phyloP scores from a whole-genome alignment of 1,140 invertebrate genomes.

The Ceratina australensis region DNA sequence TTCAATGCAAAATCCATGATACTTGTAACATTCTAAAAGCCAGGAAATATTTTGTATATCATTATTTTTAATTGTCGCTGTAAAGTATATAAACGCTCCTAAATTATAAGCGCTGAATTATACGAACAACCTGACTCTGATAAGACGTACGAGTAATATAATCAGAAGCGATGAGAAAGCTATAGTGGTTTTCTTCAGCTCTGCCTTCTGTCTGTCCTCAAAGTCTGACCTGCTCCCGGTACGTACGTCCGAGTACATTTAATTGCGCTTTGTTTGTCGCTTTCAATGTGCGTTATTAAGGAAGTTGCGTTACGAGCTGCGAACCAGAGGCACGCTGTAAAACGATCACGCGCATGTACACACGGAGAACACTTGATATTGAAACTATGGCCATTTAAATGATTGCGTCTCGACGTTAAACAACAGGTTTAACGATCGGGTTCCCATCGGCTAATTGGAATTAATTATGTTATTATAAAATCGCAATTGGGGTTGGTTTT shows the following conservation, averaged over 20 bases:
- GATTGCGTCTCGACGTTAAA: background rate
- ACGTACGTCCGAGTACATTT: conserved; percentile 16
- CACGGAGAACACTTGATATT: conserved; percentile 10
- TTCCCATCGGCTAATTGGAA: background rate
- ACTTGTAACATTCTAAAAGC: background rate
- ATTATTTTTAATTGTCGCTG: too few species aligned
- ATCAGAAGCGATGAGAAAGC: background rate
- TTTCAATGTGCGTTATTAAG: conserved; percentile 49
- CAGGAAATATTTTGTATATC: too few species aligned
- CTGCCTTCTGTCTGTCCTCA: background rate
- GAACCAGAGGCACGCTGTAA: conserved; percentile 16
- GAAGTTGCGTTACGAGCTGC: conserved; percentile 3
- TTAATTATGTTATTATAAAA: too few species aligned
- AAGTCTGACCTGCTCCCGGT: background rate
- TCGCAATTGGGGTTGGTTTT: too few species aligned
- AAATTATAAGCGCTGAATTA: too few species aligned
- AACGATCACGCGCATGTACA: conserved; percentile 39
- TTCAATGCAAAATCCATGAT: background rate
- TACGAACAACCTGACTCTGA: too few species aligned
- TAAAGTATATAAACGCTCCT: too few species aligned
- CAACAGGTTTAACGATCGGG: background rate
- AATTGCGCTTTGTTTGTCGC: conserved; percentile 53
- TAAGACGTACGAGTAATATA: background rate
- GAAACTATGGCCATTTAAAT: background rate
- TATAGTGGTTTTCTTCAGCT: conserved; percentile 13